phyloP scores from a whole-genome alignment of 2,888 invertebrate species.

The Cerceris ruficornis region DNA sequence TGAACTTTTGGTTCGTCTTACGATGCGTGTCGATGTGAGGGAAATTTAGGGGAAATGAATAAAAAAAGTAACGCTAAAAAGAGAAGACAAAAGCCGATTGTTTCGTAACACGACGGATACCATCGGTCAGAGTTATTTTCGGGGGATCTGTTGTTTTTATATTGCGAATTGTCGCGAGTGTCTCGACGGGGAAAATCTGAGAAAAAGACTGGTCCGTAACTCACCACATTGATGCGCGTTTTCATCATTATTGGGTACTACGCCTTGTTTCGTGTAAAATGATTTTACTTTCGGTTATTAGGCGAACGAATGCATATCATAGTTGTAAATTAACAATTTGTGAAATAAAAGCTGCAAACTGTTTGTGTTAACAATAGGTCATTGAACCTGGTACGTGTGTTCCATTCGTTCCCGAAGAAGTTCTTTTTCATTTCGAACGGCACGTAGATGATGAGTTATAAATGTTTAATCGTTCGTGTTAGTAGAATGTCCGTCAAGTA shows the following conservation, averaged over 20 bases:
- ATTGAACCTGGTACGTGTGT: conserved; percentile 47
- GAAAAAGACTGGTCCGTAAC: conserved; percentile 53
- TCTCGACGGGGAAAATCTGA: conserved; percentile 27
- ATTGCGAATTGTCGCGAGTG: conserved; percentile 11
- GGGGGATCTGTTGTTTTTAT: conserved; percentile 14
- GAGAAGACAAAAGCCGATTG: too few species aligned
- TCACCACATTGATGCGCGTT: conserved; percentile 59
- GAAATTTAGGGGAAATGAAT: not conserved
- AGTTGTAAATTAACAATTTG: conserved; percentile 94
- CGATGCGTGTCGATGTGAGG: not conserved
- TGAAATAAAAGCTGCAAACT: conserved; percentile 90
- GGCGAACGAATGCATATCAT: conserved; percentile 95
- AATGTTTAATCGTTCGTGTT: not conserved
- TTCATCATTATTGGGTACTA: conserved; percentile 61
- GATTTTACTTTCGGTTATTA: conserved; percentile 83
- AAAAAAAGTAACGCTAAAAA: too few species aligned
- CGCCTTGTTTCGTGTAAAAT: conserved; percentile 63
- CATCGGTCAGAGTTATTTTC: conserved; percentile 23
- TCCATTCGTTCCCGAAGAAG: conserved; percentile 15
- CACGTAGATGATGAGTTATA: not conserved
- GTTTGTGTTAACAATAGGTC: conserved; percentile 79
- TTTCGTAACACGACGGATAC: conserved; percentile 1
- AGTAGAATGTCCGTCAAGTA: not conserved
- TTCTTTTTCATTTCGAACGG: conserved; percentile 1
- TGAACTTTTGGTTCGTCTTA: not conserved